Conservation (phyloP, 2,888 invertebrate genomes). For the Nephrotoma appendiculata region DNA sequence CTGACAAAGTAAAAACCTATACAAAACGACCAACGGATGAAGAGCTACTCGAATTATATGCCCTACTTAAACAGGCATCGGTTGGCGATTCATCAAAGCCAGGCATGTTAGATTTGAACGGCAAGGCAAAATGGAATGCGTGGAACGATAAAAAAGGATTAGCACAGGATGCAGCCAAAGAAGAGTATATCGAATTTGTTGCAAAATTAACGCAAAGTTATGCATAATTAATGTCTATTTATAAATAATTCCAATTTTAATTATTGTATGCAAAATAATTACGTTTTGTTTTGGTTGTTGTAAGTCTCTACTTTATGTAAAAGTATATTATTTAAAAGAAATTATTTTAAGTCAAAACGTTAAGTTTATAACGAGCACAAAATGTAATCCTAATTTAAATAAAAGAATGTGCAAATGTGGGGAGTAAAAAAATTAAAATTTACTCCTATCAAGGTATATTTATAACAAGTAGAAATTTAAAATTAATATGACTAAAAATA, state of each 20-base stretch:
- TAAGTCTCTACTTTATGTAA: background rate
- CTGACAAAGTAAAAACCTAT: slow-evolving; percentile 59
- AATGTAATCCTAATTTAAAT: background rate
- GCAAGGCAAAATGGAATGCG: slow-evolving; percentile 89
- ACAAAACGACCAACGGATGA: slow-evolving; percentile 60
- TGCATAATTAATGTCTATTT: slow-evolving; percentile 27
- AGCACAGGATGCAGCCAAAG: slow-evolving; percentile 62
- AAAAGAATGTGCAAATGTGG: background rate
- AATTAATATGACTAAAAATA: too few relatives aligned
- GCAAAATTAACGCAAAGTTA: slow-evolving; percentile 38
- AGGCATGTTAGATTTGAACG: slow-evolving; percentile 76
- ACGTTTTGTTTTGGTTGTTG: background rate
- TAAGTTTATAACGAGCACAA: background rate
- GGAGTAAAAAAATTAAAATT: background rate
- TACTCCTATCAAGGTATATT: too few relatives aligned
- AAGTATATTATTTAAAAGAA: background rate
- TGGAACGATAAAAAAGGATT: slow-evolving; percentile 79
- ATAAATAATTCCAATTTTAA: background rate
- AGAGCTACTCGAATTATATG: slow-evolving; percentile 72
- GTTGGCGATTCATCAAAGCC: slow-evolving; percentile 76
- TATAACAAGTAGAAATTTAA: too few relatives aligned
- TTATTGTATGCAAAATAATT: background rate
- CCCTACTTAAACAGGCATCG: slow-evolving; percentile 71
- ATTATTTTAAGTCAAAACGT: background rate
- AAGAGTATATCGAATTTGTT: slow-evolving; percentile 63